Base-by-base conservation (phyloP, 2,888 invertebrate genomes). In the Hypomecis atomaria region DNA sequence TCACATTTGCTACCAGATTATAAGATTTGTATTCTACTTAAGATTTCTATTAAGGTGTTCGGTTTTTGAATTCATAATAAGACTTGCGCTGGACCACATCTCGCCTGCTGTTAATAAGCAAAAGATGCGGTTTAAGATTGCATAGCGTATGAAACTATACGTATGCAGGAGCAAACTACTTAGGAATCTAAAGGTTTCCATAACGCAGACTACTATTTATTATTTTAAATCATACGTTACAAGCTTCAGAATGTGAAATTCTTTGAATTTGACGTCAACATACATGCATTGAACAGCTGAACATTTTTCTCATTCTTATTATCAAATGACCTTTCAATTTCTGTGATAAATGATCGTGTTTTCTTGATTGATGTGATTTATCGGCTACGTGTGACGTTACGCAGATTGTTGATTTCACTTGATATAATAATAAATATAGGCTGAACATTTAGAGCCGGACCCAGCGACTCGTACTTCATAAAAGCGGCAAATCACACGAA, bases 401-500 rank as follows among this genome's bases (percentile, higher is more conserved):
- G 11, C 40, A 52, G 59, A 50, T 57, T 54, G 37, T 40, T 7
- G 49, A 7, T 59, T 59, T 55, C 42, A 43, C 60, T 57, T 57
- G 47, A 47, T 55, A 45, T 55, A 36, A 58, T 45, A 37, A 45
- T 9, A 13, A 54, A 9, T 36, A 43, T 44, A 23, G 38, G 34
- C 57, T 10, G 44, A 56, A 23, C 43, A 34, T 49, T 37, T 36
- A 50, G 34, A 11, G 33, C 43, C 48, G 8, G 49, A 37, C 36
- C 13, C 55, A 43, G 47, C 53, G 50, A 62, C 56, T 65, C 61
- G 60, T 56, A 59, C 48, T 66, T 62, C 54, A 65, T 66, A 66
- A 69, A 70, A 72, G 53, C 53, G 53, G 65, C 57, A 65, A 55
- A 67, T 69, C 66, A 60, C 47, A 66, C 57, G 56, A 63, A 66